phyloP scores from a whole-genome alignment of 2,888 invertebrate genomes.

The Ctena decussata region DNA sequence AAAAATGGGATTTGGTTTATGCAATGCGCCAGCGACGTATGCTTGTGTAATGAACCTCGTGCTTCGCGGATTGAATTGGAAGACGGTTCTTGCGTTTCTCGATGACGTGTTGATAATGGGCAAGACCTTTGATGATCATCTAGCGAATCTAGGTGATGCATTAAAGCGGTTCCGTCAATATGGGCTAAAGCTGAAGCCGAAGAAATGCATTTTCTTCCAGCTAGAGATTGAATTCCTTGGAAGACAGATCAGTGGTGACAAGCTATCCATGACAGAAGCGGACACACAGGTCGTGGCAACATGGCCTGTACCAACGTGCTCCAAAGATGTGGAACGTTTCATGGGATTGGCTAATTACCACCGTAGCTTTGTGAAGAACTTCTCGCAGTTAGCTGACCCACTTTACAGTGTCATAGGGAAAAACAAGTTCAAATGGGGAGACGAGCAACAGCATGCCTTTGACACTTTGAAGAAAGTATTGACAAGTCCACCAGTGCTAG shows the following conservation, averaged over 20 bases:
- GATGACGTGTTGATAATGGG: constrained; percentile 60
- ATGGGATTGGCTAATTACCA: constrained; percentile 58
- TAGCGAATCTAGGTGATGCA: constrained; percentile 38
- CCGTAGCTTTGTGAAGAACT: constrained; percentile 38
- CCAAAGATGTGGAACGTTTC: constrained; percentile 50
- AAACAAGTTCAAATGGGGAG: constrained; percentile 35
- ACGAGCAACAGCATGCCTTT: constrained; percentile 30
- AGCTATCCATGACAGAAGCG: constrained; percentile 5
- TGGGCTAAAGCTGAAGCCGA: constrained; percentile 55
- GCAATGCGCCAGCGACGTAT: constrained; percentile 67
- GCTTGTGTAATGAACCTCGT: constrained; percentile 55
- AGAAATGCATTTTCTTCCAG: constrained; percentile 61
- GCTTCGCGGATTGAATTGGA: constrained; percentile 56
- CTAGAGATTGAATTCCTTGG: constrained; percentile 60
- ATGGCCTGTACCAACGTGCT: constrained; percentile 32
- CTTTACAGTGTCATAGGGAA: constrained; percentile 43
- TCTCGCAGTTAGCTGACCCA: constrained; percentile 44
- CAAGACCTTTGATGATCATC: constrained; percentile 35
- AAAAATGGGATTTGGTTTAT: constrained; percentile 67
- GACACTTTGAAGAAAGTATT: constrained; percentile 3
- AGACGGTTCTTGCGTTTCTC: constrained; percentile 53
- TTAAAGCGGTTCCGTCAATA: constrained; percentile 48
- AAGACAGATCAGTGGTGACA: constrained; percentile 22
- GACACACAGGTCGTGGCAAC: constrained; percentile 1
- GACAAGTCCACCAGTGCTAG: constrained; percentile 29